Evolutionary conservation across 2,888 invertebrate genomes (phyloP), one percentile per base, ranked within the genome.

Genomic region (Sarcophaga carnaria): DNA sequence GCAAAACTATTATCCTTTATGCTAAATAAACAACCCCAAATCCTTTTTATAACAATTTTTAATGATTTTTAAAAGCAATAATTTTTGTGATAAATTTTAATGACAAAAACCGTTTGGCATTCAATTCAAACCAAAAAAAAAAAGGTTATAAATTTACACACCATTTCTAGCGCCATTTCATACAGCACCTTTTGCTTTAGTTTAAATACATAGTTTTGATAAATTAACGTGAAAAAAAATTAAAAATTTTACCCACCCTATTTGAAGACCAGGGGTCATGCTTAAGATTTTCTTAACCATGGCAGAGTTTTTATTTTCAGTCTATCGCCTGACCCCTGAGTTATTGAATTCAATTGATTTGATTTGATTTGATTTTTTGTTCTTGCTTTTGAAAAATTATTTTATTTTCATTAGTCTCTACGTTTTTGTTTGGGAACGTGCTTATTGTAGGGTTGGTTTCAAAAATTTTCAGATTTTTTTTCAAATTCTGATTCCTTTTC

Each of bases 111-210:
- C 22, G 54, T 64, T 80, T 59, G 54, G 54, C 54, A 54, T 12
- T 54, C 8, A 37, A 10, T 54, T 54, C 5, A 54, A 54, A 54
- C 54, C 12, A 5, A 62, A 60, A 64, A 20, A 64, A 20, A 74
- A 78, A 81, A 81, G 20, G 78, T 76, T 79, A 87, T 87, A 87
- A 87, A 87, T 84, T 81, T 17, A 5, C 17, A 54, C 17, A 14
- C 67, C 11, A 86, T 63, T 80, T 77, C 63, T 80, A 83, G 86
- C 86, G 86, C 86, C 84, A 81, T 80, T 79, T 78, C 78, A 62
- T 37, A 63, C 27, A 49, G 49, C 22, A 49, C 54, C 54, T 47
- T 62, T 49, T 60, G 11, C 84, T 54, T 54, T 54, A 54, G 54
- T 54, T 54, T 12, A 54, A 14, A 54, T 10, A 17, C 17, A 54